Base-by-base conservation (phyloP, 2,888 invertebrate species). In the Rhynchonema sp. region DNA sequence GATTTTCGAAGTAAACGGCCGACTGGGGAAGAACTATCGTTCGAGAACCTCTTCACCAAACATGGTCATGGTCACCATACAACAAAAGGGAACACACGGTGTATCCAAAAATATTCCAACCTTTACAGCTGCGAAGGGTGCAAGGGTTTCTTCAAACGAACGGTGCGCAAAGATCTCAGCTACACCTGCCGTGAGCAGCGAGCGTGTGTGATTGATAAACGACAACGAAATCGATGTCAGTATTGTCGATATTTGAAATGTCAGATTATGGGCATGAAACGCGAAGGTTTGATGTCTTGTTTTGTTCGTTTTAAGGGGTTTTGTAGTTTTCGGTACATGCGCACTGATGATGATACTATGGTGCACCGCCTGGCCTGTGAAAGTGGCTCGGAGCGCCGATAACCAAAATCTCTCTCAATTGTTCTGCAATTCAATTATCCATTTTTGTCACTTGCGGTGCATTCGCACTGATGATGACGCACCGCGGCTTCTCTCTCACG, bases 241-340 rank as follows among this genome's bases (percentile, higher is more conserved):
- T 94, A 90, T 77, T 96, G 94, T 74, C 84, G 94, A 66, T 94
- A 94, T 76, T 91, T 94, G 79, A 96, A 96, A 80, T 96, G 94
- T 76, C 79, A 94, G 62, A 80, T 84, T 22, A 91, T 90, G 80
- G 94, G 94, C 53, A 96, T 96, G 94, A 94, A 94, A 76, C 79
- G 92, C 63, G 94, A 96, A 77, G 92, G 92, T 28, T 88, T 87
- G 25, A 17, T 17, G 38, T 38, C 17, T 38, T 38, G 6, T 38
- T 38, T 17, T 38, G 38, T 38, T 38, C 17, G 9, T 38, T 38
- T 38, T 38, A 38, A 38, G 9, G 17, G 6, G 38, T 38, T 38
- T 38, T 17, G n/a, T n/a, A n/a, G 38, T 6, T 38, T 38, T 38
- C 38, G 6, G 9, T 38, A 13, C 17, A 17, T 38, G 38, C 17